A percentile compares a stretch with the other conserved stretches of the same genome.
Evolutionary conservation across 2,113 vertebrate species (phyloP).

Genomic region (Pteropus alecto): DNA sequence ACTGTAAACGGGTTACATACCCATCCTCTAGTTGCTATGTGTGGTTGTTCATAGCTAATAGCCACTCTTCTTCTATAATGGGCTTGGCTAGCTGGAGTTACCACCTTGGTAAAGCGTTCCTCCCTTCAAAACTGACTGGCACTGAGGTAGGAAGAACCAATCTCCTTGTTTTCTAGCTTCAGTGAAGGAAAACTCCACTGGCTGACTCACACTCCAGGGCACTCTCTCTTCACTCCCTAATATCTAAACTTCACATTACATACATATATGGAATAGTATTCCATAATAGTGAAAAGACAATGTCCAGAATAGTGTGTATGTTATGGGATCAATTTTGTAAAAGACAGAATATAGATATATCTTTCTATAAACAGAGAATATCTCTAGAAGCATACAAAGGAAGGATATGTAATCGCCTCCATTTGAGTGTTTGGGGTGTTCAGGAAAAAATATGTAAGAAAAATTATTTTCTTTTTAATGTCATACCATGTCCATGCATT

Average conservation of each 20-base stretch:
- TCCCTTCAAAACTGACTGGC: not conserved
- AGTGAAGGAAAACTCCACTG: not conserved
- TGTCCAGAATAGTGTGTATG: not conserved
- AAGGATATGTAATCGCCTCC: not conserved
- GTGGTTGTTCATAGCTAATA: not conserved
- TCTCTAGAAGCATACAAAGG: not conserved
- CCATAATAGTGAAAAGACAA: not conserved
- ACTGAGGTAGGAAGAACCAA: not conserved
- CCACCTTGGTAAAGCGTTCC: not conserved
- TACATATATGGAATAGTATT: not conserved
- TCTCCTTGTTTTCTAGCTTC: not conserved
- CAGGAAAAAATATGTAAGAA: not conserved
- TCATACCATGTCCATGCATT: not conserved
- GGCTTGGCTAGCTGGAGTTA: not conserved
- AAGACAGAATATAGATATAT: not conserved
- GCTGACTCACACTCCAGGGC: not conserved
- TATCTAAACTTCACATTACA: not conserved
- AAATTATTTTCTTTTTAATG: not conserved
- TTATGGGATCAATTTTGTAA: not conserved
- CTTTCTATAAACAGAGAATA: not conserved
- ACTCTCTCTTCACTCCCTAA: not conserved
- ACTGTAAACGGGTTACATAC: too few relatives aligned
- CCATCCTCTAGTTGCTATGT: not conserved
- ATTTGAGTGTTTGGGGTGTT: not conserved
- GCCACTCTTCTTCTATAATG: not conserved